Percentiles rank a stretch among this genome's conserved stretches.
Evolutionary conservation across 2,113 vertebrate species (phyloP).

Genomic region (Empidonax traillii): DNA sequence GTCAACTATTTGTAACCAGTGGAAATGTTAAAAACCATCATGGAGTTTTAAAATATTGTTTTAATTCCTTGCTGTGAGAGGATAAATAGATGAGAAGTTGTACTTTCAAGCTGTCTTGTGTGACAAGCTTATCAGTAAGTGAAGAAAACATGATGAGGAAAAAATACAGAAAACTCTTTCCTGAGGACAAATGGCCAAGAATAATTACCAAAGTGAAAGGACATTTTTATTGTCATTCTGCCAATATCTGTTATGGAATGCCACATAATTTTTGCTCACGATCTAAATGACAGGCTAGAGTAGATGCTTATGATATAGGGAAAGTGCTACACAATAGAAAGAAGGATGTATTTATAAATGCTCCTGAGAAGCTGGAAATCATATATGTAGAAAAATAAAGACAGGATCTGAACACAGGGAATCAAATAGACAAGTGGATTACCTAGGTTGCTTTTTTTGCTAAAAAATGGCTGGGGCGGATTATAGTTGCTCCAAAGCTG

Average conservation of each 20-base stretch:
- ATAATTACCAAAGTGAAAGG: background rate
- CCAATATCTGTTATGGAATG: background rate
- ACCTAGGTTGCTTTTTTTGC: background rate
- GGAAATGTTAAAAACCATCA: background rate
- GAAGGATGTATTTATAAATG: background rate
- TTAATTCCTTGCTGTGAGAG: background rate
- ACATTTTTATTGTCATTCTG: background rate
- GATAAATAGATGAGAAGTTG: background rate
- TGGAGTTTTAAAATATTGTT: background rate
- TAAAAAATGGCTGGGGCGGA: background rate
- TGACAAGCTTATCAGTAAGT: background rate
- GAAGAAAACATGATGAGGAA: background rate
- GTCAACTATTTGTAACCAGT: background rate
- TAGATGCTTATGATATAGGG: background rate
- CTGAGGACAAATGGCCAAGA: background rate
- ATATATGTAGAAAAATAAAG: background rate
- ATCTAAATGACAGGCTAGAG: background rate
- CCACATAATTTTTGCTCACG: background rate
- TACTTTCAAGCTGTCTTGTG: background rate
- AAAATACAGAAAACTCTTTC: background rate
- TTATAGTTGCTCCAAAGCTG: background rate
- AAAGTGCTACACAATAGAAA: background rate
- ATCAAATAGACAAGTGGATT: background rate
- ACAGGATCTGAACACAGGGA: background rate
- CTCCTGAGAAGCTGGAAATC: background rate